These are phyloP conservation scores for Archocentrus centrarchus DNA, from an alignment of 2,113 vertebrate species.

Conservation along the genomic window DNA sequence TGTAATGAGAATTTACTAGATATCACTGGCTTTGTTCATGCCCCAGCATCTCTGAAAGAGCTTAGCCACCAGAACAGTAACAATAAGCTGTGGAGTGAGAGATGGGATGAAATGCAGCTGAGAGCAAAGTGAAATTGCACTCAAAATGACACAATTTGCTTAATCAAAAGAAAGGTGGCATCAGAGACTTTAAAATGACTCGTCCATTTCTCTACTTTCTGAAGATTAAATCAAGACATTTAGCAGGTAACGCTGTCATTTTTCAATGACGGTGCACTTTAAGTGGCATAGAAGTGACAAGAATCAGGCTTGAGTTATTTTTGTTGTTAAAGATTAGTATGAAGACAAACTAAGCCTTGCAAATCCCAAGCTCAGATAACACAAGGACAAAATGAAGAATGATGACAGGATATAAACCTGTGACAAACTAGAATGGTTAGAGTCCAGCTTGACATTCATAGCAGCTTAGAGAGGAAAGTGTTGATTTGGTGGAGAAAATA, in stretches of 20 bases:
- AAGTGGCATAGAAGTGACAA: slow-evolving; percentile 5
- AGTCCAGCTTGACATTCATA: slow-evolving; percentile 6
- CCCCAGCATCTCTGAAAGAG: slow-evolving; percentile 56
- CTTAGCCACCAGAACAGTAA: slow-evolving; percentile 65
- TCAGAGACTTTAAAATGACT: slow-evolving; percentile 10
- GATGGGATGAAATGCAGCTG: slow-evolving; percentile 25
- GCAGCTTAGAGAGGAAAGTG: slow-evolving; percentile 10
- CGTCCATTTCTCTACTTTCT: slow-evolving; percentile 4
- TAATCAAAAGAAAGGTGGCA: slow-evolving; percentile 3
- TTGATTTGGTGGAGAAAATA: not conserved
- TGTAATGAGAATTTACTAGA: slow-evolving; percentile 76
- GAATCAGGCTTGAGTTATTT: slow-evolving; percentile 23
- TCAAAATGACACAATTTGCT: slow-evolving; percentile 24
- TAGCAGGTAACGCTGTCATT: not conserved
- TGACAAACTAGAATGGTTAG: not conserved
- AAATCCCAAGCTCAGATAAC: not conserved
- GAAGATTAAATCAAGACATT: slow-evolving; percentile 35
- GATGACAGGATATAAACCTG: slow-evolving; percentile 16
- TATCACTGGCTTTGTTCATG: slow-evolving; percentile 69
- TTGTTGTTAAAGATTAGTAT: slow-evolving; percentile 29
- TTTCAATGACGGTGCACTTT: not conserved
- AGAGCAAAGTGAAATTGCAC: slow-evolving; percentile 44
- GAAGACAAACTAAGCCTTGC: slow-evolving; percentile 27
- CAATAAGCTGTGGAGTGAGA: slow-evolving; percentile 40
- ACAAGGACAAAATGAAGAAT: slow-evolving; percentile 25